Evolutionary conservation across 1,140 invertebrate genomes (phyloP).

Genomic region (Aporrectodea caliginosa): DNA sequence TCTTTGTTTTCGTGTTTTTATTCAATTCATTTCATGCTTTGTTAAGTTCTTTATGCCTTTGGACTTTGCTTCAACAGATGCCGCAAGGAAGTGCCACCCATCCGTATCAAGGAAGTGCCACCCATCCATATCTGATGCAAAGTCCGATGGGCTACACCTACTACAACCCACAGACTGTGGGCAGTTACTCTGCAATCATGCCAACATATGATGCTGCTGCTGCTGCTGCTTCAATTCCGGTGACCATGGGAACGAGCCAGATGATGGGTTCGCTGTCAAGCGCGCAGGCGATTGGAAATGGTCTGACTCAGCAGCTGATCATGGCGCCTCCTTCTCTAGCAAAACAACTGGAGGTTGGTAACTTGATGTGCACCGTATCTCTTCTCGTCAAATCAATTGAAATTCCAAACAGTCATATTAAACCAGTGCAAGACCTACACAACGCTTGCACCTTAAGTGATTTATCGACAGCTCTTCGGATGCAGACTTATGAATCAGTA

Average conservation of each 20-base stretch:
- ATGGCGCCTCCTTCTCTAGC: background rate
- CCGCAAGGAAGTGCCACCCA: background rate
- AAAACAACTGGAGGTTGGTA: background rate
- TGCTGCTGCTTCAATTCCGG: background rate
- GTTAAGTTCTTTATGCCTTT: no score
- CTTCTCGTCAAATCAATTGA: no score
- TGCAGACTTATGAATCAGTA: background rate
- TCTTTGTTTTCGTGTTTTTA: background rate
- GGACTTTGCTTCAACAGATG: background rate
- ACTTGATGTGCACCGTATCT: background rate
- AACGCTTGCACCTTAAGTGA: background rate
- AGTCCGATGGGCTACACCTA: background rate
- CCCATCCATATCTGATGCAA: background rate
- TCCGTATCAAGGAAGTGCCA: background rate
- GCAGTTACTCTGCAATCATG: background rate
- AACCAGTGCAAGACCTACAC: background rate
- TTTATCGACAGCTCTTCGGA: background rate
- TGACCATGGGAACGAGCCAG: background rate
- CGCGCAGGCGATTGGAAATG: background rate
- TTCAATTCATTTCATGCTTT: background rate
- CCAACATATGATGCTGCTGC: background rate
- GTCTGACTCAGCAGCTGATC: background rate
- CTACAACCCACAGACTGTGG: background rate
- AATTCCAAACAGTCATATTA: background rate
- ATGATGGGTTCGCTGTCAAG: background rate